A percentile compares a stretch with the other conserved stretches of the same genome.
Evolutionary conservation across 37 sponge, comb jelly and placozoan species (phyloP).

Genomic region (Halichondria panicea): DNA sequence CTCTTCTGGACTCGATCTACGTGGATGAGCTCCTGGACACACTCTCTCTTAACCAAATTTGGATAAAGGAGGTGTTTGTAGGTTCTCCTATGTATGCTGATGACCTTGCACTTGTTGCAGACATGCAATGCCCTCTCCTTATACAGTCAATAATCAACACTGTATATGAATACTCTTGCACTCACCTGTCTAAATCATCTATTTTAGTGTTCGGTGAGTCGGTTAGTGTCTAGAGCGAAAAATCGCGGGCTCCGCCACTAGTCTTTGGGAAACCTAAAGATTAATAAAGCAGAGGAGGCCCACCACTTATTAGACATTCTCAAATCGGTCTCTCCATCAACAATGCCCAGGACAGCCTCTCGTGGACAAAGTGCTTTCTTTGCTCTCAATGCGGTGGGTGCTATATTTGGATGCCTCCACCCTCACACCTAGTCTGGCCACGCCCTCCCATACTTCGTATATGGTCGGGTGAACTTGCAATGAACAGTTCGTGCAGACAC

Average conservation of each 20-base stretch:
- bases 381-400: slow-evolving; percentile 2
- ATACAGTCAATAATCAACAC: not conserved
- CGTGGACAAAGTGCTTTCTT: not conserved
- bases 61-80: no score
- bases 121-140: not conserved
- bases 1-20: no score
- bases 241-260: not conserved
- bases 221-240: not conserved
- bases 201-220: slow-evolving; percentile 4
- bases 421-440: no score
- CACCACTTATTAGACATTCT: no score
- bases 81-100: not conserved
- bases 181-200: not conserved
- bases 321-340: not conserved
- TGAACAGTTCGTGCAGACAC: no score
- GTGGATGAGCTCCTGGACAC: no score
- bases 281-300: no score
- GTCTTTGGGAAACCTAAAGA: not conserved
- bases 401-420: slow-evolving; percentile 6
- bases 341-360: not conserved
- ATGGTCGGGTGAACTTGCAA: no score
- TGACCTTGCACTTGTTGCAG: not conserved
- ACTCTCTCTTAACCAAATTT: no score
- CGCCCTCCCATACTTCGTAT: no score
- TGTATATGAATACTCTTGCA: not conserved